Base-by-base conservation (phyloP, 2,888 invertebrate genomes). In the Rotaria macrura region DNA sequence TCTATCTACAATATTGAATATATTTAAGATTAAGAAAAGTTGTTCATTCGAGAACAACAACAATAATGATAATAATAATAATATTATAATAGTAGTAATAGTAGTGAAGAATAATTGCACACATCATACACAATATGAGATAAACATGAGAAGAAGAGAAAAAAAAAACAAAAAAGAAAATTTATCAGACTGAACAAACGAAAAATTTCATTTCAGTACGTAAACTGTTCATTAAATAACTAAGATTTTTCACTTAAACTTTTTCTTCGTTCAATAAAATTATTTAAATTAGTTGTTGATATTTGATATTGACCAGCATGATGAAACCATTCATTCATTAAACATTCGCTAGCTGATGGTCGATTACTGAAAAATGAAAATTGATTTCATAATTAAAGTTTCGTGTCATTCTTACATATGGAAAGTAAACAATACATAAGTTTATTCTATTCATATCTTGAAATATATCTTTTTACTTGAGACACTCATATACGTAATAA, bases 241-340 rank as follows among this genome's bases (percentile, higher is more conserved):
- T 38, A 20, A 65, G 65, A 65, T 34, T 65, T 79, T 79, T 74
- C 85, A 90, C 90, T 89, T 90, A 89, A 86, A 89, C 89, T 87
- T 88, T 49, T 89, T 84, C 89, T 87, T 85, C 90, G 87, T 86
- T 90, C 89, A 47, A 90, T 88, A 85, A 90, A 90, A 87, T 89
- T 89, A 29, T 88, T 87, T 23, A 90, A 88, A 47, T 89, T 87
- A 10, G 87, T 88, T 9, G 89, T 89, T 38, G 89, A 87, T 79
- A 90, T 89, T 25, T 89, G 89, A 20, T 88, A 87, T 23, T 87
- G 85, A 34, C 87, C 86, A 12, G 88, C 88, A 85, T 88, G 89
- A 87, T 89, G 88, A 43, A 90, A 89, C 90, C 90, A 90, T 0
- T 87, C 83, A 85, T 88, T 89, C 47, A 89, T 89, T 40, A 89